These are phyloP conservation scores for Cyanoramphus novaezelandiae DNA, from an alignment of 2,113 vertebrate species.

Conservation along the genomic window DNA sequence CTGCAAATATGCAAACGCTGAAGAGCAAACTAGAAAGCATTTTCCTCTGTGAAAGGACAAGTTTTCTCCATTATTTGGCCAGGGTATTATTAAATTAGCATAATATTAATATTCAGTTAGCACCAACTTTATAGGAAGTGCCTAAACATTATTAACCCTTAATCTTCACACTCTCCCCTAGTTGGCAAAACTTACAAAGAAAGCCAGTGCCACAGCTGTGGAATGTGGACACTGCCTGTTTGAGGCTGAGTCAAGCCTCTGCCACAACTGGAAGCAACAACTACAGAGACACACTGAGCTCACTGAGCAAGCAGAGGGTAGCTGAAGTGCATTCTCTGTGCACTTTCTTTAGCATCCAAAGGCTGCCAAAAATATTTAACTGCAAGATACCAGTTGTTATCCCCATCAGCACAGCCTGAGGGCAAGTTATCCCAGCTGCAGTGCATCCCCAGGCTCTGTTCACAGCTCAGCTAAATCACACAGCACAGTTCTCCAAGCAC, in stretches of 20 bases:
- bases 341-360: not conserved
- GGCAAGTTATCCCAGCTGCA: not conserved
- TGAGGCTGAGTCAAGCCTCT: not conserved
- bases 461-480: not conserved
- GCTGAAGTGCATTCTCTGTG: not conserved
- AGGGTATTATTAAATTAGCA: not conserved
- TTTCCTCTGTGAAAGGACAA: not conserved
- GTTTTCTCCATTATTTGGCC: not conserved
- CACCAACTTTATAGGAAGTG: not conserved
- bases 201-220: not conserved
- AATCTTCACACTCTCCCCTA: not conserved
- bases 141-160: not conserved
- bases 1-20: not conserved
- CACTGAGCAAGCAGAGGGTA: not conserved
- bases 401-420: not conserved
- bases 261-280: not conserved
- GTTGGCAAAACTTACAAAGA: not conserved
- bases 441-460: not conserved
- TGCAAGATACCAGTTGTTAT: not conserved
- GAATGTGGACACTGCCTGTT: rapidly evolving
- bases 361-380: not conserved
- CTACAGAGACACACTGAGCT: not conserved
- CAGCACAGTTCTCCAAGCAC: not conserved
- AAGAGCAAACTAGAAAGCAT: not conserved
- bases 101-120: not conserved